Evolutionary conservation across 2,113 vertebrate species (phyloP).

Genomic region (Microcebus jonahi): DNA sequence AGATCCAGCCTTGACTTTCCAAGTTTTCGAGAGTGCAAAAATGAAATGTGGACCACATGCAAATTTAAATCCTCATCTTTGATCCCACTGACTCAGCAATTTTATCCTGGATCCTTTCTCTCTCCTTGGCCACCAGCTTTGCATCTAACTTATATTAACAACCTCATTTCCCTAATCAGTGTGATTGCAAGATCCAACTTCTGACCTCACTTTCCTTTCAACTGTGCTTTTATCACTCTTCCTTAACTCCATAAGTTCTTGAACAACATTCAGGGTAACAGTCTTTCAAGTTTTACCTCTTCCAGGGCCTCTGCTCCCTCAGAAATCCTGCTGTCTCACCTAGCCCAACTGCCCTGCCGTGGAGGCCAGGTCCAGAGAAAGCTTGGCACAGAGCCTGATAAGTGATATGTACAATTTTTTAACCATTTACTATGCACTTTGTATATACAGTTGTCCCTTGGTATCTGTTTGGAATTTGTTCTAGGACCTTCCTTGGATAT

Average conservation of each 20-base stretch:
- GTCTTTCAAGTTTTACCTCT: not conserved
- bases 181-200: not conserved
- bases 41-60: constrained; percentile 11
- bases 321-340: not conserved
- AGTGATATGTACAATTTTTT: not conserved
- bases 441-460: not conserved
- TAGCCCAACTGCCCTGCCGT: not conserved
- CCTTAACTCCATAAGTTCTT: not conserved
- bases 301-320: not conserved
- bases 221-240: not conserved
- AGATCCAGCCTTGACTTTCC: constrained; percentile 13
- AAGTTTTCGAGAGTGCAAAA: constrained; percentile 29
- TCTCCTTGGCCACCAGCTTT: not conserved
- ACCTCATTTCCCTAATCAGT: not conserved
- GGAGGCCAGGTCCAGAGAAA: not conserved
- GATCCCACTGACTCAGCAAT: constrained; percentile 51
- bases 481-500: not conserved
- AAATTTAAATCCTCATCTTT: constrained; percentile 24
- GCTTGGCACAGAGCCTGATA: not conserved
- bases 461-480: not conserved
- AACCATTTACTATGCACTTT: not conserved
- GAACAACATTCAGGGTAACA: constrained; percentile 29
- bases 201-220: not conserved
- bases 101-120: not conserved
- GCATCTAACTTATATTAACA: constrained; percentile 22